These are phyloP conservation scores for Monoplex corrugatus DNA, from an alignment of 2,888 invertebrate species.

Conservation along the genomic window DNA sequence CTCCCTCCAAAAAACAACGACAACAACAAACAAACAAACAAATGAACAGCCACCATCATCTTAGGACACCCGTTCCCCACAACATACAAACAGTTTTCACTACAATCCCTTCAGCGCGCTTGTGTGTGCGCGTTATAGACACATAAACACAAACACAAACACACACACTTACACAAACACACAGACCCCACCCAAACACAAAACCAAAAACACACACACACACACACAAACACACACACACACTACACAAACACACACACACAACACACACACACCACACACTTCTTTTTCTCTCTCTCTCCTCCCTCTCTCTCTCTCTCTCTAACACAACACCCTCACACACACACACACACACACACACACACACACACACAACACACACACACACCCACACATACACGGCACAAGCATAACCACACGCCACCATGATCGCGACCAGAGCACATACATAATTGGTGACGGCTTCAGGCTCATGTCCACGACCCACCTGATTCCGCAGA, in stretches of 20 bases:
- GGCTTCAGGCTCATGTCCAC: neutral
- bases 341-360: neutral
- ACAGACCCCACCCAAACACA: neutral
- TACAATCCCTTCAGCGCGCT: too few relatives aligned
- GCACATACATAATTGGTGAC: slow-evolving; percentile 7
- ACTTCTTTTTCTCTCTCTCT: neutral
- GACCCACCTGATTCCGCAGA: too few relatives aligned
- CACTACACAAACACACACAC: neutral
- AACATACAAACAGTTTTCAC: too few relatives aligned
- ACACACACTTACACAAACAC: neutral
- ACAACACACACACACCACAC: neutral
- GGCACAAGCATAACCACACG: neutral
- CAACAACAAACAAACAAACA: too few relatives aligned
- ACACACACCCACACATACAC: neutral
- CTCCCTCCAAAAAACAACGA: too few relatives aligned
- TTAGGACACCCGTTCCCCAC: too few relatives aligned
- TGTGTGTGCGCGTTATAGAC: too few relatives aligned
- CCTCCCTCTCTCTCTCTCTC: neutral
- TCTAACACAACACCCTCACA: neutral
- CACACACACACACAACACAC: neutral
- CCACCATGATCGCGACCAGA: slow-evolving; percentile 16
- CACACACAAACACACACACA: neutral
- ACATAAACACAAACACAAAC: too few relatives aligned
- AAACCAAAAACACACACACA: neutral
- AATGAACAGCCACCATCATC: too few relatives aligned